Conservation (phyloP, 2,888 invertebrate species). For the Stenolophus ochropezus region DNA sequence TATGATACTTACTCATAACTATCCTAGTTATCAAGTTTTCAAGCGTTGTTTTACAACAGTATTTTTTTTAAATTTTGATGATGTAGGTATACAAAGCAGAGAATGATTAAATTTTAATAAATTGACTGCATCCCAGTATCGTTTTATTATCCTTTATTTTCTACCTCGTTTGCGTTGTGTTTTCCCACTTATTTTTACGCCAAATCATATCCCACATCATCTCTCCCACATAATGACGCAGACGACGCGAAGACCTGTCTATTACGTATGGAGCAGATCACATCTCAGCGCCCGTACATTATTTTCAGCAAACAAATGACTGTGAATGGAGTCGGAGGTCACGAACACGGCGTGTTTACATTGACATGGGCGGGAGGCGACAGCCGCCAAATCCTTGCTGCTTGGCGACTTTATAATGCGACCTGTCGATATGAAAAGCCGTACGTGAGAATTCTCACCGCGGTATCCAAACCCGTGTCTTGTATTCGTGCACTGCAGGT, state of each 20-base stretch:
- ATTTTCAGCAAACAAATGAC: not conserved
- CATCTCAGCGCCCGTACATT: not conserved
- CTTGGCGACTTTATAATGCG: constrained; percentile 22
- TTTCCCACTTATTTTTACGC: no score
- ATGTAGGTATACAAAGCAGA: no score
- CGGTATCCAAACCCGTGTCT: not conserved
- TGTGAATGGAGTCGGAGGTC: not conserved
- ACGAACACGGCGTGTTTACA: constrained; percentile 5
- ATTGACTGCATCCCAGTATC: no score
- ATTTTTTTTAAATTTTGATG: no score
- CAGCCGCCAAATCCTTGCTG: not conserved
- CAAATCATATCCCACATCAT: no score
- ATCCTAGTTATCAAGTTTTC: no score
- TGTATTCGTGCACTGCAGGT: not conserved
- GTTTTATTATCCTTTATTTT: no score
- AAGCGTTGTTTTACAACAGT: no score
- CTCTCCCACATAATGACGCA: not conserved
- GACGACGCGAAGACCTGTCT: not conserved
- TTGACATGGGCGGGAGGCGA: constrained; percentile 7
- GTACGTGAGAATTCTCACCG: constrained; percentile 17
- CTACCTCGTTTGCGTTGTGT: no score
- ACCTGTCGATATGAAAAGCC: constrained; percentile 31
- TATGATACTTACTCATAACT: no score
- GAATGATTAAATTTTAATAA: no score
- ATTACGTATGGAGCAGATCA: not conserved